Evolutionary conservation across 2,888 invertebrate species (phyloP), one percentile per base, ranked within the genome.

Genomic region (Listrodromus nycthemerus): DNA sequence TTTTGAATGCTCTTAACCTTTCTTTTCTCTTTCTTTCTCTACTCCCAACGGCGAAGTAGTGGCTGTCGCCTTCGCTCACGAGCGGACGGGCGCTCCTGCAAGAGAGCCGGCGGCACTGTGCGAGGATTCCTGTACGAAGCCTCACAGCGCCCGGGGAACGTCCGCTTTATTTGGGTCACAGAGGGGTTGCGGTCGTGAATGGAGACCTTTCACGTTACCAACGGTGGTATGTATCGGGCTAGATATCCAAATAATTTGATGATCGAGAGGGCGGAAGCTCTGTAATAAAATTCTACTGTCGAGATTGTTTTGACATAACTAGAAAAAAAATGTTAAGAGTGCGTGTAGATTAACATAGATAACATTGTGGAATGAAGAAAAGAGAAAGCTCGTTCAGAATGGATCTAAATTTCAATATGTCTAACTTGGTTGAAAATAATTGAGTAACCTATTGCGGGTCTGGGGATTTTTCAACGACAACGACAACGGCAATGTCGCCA

Each of bases 141-240:
- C 84, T 78, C 67, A 58, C 67, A 77, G 82, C 58, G 65, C 80
- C 77, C 78, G 70, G 52, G 70, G 80, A 85, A 86, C 82, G 85
- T 85, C 83, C 81, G 81, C 85, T 71, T 83, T 86, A 85, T 86
- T 85, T 80, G 70, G 78, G 76, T 85, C 86, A 75, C 77, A 74
- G 48, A 66, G 75, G 82, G 74, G 74, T 70, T 63, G 30, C 27
- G 58, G 78, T 63, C 55, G 55, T 24, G 82, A 63, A 79, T 55
- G 67, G 73, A 73, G 52, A 27, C 61, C 45, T 61, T 67, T 19
- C 19, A 16, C 33, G 52, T 30, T 61, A 21, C 37, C 61, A n/a
- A 10, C 5, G 37, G 10, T 10, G 37, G 61, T 16, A 41, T 45
- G 41, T 16, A 45, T 45, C 52, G 45, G 55, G 19, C 45, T 76